Conservation (phyloP, 2,113 vertebrate species). For the Erythrolamprus reginae region DNA sequence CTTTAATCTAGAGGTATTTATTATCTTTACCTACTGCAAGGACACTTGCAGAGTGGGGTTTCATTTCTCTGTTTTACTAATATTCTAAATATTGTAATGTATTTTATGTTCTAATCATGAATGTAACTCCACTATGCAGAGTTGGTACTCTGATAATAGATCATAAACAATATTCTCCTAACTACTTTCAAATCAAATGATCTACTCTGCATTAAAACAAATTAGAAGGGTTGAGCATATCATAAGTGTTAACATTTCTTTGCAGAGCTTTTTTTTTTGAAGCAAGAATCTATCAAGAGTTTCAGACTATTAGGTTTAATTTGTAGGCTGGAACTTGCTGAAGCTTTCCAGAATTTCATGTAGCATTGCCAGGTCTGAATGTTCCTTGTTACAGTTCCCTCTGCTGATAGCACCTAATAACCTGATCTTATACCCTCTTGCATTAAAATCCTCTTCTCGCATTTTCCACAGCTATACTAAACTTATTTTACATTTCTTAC, state of each 20-base stretch:
- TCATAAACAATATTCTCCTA: conserved; percentile 23
- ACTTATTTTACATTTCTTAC: background rate
- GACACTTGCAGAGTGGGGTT: conserved; percentile 28
- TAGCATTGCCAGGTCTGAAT: background rate
- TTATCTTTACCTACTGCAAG: conserved; percentile 14
- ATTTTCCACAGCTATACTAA: background rate
- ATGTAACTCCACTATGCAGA: background rate
- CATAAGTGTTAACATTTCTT: background rate
- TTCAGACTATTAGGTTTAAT: background rate
- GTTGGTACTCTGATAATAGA: conserved; percentile 7
- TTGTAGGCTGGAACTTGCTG: background rate
- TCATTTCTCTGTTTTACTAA: conserved; percentile 15
- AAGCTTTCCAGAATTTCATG: background rate
- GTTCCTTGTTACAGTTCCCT: background rate
- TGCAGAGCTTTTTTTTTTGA: background rate
- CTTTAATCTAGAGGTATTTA: background rate
- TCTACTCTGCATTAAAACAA: conserved; percentile 9
- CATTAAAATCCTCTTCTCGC: background rate
- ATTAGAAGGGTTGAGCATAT: background rate
- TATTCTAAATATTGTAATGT: background rate
- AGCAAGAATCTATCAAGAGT: background rate
- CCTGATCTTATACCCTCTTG: background rate
- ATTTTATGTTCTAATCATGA: conserved; percentile 20
- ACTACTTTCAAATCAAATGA: conserved; percentile 21
- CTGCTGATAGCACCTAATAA: background rate